Evolutionary conservation across 2,797 vertebrate species (phyloP).

Genomic region (Xyrichtys novacula): DNA sequence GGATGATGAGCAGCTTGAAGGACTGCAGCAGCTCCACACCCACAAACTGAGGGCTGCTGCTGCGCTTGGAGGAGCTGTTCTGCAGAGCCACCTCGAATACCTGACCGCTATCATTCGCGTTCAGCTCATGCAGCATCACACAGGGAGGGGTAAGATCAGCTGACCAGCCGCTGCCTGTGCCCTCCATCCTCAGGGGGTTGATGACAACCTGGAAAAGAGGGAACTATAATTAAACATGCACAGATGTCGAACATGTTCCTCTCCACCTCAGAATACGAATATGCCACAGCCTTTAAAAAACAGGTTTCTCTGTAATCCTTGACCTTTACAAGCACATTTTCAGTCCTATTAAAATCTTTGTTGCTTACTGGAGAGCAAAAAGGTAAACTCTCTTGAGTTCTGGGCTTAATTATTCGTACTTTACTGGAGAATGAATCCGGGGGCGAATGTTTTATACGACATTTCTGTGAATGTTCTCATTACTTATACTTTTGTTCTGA

Average conservation of each 20-base stretch:
- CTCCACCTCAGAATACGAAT: neutral
- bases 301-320: neutral
- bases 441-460: too few species aligned
- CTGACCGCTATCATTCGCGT: constrained; percentile 60
- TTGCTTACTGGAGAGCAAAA: too few species aligned
- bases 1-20: constrained; percentile 91
- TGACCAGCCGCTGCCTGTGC: constrained; percentile 70
- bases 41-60: constrained; percentile 84
- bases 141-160: constrained; percentile 58
- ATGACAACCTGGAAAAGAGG: constrained; percentile 37
- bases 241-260: neutral
- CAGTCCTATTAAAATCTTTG: neutral
- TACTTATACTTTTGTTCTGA: too few species aligned
- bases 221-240: neutral
- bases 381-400: too few species aligned
- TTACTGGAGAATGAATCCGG: too few species aligned
- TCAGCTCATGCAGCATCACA: constrained; percentile 27
- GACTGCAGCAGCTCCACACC: constrained; percentile 90
- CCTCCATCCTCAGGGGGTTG: constrained; percentile 74
- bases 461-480: too few species aligned
- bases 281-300: neutral
- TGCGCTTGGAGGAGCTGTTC: constrained; percentile 80
- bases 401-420: too few species aligned
- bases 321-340: neutral
- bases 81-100: constrained; percentile 81